Percentiles rank a stretch among this genome's conserved stretches.
Evolutionary conservation across 2,888 invertebrate species (phyloP).

Genomic region (Chaetoderma sp.): DNA sequence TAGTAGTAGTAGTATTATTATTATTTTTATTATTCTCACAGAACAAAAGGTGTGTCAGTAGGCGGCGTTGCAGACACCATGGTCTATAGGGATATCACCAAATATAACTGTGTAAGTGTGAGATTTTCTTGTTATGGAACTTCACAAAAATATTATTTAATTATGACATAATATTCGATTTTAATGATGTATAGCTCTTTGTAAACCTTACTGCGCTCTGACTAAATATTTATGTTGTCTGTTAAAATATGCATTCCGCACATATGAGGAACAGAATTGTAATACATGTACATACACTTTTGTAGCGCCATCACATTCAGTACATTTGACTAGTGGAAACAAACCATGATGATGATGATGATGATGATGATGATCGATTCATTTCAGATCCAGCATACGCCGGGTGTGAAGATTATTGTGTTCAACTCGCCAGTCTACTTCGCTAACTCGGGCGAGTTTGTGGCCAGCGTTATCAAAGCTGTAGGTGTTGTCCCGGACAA

Average conservation of each 20-base stretch:
- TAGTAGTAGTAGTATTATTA: too few relatives aligned
- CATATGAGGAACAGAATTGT: too few relatives aligned
- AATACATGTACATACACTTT: too few relatives aligned
- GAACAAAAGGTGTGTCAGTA: constrained; percentile 45
- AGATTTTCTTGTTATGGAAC: too few relatives aligned
- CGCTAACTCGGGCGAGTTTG: constrained; percentile 68
- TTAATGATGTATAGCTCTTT: too few relatives aligned
- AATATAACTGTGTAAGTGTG: constrained; percentile 40
- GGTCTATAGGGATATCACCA: constrained; percentile 41
- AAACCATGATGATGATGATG: constrained; percentile 29
- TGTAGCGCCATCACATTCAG: too few relatives aligned
- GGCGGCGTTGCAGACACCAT: constrained; percentile 46
- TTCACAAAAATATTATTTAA: too few relatives aligned
- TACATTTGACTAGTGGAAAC: constrained; percentile 22
- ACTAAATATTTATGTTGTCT: too few relatives aligned
- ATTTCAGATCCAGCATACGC: constrained; percentile 14
- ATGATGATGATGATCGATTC: constrained; percentile 43
- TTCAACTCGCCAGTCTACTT: constrained; percentile 69
- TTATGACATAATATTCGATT: too few relatives aligned
- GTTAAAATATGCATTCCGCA: too few relatives aligned
- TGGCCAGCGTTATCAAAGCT: constrained; percentile 49
- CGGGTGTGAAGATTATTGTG: constrained; percentile 27
- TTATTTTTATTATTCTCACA: constrained; percentile 26
- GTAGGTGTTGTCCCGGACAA: constrained; percentile 42
- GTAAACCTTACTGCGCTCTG: too few relatives aligned